Conservation (phyloP, 2,797 vertebrate species). For the Petrocephalus schoutedeni region DNA sequence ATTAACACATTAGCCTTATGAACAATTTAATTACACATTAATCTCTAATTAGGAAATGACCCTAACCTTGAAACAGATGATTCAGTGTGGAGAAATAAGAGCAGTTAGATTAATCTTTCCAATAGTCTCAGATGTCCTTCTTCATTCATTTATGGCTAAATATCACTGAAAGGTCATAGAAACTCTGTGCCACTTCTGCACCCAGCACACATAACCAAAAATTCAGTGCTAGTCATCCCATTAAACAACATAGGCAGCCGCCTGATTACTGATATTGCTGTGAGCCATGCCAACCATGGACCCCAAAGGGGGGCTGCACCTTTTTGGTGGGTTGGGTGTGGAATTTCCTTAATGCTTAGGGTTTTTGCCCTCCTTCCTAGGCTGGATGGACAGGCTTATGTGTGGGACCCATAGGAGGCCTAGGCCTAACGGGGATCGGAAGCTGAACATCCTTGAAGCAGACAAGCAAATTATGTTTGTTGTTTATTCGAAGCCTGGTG, state of each 20-base stretch:
- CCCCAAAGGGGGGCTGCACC: too few relatives aligned
- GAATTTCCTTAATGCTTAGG: too few relatives aligned
- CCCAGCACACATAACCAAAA: background rate
- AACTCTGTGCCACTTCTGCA: background rate
- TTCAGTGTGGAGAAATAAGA: background rate
- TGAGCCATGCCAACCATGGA: too few relatives aligned
- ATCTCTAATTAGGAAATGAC: background rate
- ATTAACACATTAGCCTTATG: background rate
- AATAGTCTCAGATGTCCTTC: background rate
- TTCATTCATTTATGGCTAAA: background rate
- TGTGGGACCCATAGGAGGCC: too few relatives aligned
- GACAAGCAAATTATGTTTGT: too few relatives aligned
- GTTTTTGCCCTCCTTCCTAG: too few relatives aligned
- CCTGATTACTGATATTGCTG: background rate
- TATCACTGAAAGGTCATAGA: background rate
- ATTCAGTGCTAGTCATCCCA: background rate
- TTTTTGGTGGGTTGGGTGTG: too few relatives aligned
- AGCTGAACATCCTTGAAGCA: too few relatives aligned
- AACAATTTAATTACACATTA: background rate
- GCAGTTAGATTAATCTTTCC: background rate
- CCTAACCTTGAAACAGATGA: background rate
- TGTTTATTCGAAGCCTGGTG: too few relatives aligned
- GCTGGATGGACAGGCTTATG: too few relatives aligned
- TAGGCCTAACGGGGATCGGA: too few relatives aligned
- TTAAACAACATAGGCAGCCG: background rate